Base-by-base conservation (phyloP, 35 echinoderm and acorn worm genomes). In the Lytechinus variegatus region DNA sequence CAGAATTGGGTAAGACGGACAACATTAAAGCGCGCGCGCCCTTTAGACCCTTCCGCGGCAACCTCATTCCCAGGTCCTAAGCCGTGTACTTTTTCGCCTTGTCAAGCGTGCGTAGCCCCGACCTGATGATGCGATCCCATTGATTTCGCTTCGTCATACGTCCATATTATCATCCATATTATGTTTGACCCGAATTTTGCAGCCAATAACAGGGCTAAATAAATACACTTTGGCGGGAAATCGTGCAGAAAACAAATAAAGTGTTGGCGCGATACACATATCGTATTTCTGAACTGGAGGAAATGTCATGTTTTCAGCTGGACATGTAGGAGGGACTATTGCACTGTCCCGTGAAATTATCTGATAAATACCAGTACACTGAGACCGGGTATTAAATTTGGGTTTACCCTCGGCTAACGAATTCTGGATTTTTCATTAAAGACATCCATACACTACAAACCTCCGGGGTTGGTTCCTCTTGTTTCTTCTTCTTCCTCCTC, bases 91-190 rank as follows among this genome's bases (percentile, higher is more conserved):
- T 79, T 79, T 79, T 79, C 66, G 14, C 24, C 66, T 5, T 1
- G 66, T 24, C 66, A 79, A 5, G 66, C 66, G 66, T 79, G 66
- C 66, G n/a, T 79, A 79, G 66, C 66, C n/a, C n/a, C n/a, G 66
- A 24, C n/a, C 66, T 79, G 4, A 79, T 14, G 12, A 16, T 14
- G 66, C 19, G 66, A n/a, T 24, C 16, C 66, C 66, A 79, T 79
- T 79, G 66, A 79, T 79, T 79, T 79, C 21, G 19, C 66, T 79
- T 24, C 21, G 19, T 79, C 4, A 79, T 14, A 7, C 66, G 16
- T 79, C 66, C 24, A 79, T 79, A 79, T 79, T 79, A 79, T 79
- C 66, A 79, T 79, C 66, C 66, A 79, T 79, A 79, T 79, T 79
- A n/a, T 79, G 66, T 79, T 79, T 79, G 66, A 79, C 66, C 66